Evolutionary conservation across 2,888 invertebrate genomes (phyloP).

Genomic region (Mythimna vitellina): DNA sequence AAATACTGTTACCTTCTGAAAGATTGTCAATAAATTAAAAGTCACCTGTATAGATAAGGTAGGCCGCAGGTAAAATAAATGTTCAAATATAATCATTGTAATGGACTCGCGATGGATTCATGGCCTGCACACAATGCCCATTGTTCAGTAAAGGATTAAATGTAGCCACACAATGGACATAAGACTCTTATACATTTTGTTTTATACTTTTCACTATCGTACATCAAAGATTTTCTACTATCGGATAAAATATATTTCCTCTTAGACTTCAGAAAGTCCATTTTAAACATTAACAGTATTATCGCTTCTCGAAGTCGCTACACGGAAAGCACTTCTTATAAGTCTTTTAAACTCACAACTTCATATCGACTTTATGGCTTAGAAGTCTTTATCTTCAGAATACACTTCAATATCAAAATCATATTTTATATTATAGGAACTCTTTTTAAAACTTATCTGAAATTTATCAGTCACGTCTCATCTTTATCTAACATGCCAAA

Average conservation of each 20-base stretch:
- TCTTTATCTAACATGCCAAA: constrained; percentile 43
- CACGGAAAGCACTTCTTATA: constrained; percentile 29
- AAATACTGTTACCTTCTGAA: neutral
- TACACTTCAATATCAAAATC: constrained; percentile 28
- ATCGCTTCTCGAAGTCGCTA: constrained; percentile 23
- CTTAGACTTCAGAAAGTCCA: constrained; percentile 14
- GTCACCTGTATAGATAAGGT: neutral
- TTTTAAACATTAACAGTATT: constrained; percentile 31
- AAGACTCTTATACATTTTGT: constrained; percentile 17
- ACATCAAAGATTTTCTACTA: constrained; percentile 7
- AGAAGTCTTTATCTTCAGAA: constrained; percentile 33
- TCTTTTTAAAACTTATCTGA: constrained; percentile 38
- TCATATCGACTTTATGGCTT: constrained; percentile 37
- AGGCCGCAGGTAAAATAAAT: constrained; percentile 5
- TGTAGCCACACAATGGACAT: constrained; percentile 22
- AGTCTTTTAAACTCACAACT: constrained; percentile 44
- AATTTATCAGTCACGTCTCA: constrained; percentile 51
- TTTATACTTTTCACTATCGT: constrained; percentile 11
- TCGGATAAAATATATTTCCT: constrained; percentile 20
- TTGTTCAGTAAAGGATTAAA: constrained; percentile 40
- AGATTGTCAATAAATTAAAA: constrained; percentile 7
- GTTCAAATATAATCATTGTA: constrained; percentile 39
- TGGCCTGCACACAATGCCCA: constrained; percentile 20
- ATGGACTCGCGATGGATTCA: constrained; percentile 30
- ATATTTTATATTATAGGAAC: constrained; percentile 26